Evolutionary conservation across 2,113 vertebrate species (phyloP).

Genomic region (Accipiter cooperii): DNA sequence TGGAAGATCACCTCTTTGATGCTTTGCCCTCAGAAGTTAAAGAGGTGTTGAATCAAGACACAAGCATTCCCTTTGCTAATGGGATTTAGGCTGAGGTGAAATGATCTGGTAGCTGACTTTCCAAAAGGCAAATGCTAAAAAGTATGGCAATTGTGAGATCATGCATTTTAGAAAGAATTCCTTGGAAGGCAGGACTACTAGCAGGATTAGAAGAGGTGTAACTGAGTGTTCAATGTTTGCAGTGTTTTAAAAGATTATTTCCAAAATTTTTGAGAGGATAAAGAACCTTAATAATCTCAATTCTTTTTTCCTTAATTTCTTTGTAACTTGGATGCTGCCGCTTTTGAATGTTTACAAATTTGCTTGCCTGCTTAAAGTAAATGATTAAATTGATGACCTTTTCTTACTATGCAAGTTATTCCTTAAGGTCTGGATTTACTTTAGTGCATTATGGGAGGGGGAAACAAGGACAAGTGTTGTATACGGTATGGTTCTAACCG

Average conservation of each 20-base stretch:
- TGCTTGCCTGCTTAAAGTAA: constrained; percentile 81
- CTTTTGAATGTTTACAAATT: constrained; percentile 83
- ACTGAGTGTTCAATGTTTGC: constrained; percentile 67
- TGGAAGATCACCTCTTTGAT: constrained; percentile 97
- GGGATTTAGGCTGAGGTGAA: constrained; percentile 74
- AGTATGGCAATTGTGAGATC: constrained; percentile 39
- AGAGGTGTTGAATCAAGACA: constrained; percentile 92
- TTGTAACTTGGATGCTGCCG: constrained; percentile 81
- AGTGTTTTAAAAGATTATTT: constrained; percentile 73
- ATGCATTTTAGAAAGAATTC: constrained; percentile 62
- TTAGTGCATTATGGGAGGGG: constrained; percentile 1
- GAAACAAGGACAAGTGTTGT: background rate
- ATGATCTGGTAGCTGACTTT: constrained; percentile 29
- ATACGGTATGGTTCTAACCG: background rate
- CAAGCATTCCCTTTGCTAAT: constrained; percentile 82
- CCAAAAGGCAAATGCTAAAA: constrained; percentile 42
- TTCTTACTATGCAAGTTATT: constrained; percentile 75
- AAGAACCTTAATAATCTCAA: constrained; percentile 71
- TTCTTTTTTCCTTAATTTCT: constrained; percentile 74
- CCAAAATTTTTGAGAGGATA: constrained; percentile 62
- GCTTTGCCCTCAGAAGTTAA: constrained; percentile 90
- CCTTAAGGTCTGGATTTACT: constrained; percentile 69
- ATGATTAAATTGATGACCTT: constrained; percentile 78
- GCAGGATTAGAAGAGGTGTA: constrained; percentile 59
- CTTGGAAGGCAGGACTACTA: constrained; percentile 45